Conservation (phyloP, 2,113 vertebrate genomes). For the Daubentonia madagascariensis region DNA sequence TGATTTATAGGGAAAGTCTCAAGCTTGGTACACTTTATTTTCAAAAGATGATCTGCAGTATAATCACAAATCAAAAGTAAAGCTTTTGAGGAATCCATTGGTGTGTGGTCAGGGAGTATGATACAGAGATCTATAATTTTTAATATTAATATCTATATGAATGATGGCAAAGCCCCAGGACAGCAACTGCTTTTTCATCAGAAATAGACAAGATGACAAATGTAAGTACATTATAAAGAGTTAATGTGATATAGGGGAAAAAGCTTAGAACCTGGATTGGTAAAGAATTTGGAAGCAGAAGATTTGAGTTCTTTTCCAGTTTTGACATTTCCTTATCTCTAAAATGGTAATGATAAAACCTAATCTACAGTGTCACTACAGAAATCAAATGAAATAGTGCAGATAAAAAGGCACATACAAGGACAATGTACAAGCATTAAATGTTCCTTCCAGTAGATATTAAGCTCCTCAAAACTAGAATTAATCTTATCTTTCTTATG, state of each 20-base stretch:
- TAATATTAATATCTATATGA: neutral
- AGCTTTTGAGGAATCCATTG: neutral
- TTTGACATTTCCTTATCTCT: conserved; percentile 16
- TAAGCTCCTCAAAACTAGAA: neutral
- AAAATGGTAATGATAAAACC: conserved; percentile 26
- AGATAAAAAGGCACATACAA: neutral
- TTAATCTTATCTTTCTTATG: neutral
- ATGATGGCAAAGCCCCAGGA: neutral
- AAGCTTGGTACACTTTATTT: conserved; percentile 8
- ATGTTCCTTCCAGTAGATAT: neutral
- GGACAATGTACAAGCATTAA: neutral
- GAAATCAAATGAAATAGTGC: neutral
- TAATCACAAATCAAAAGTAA: conserved; percentile 44
- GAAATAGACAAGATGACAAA: conserved; percentile 11
- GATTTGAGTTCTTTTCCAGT: neutral
- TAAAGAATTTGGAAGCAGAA: neutral
- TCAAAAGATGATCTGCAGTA: neutral
- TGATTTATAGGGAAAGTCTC: neutral
- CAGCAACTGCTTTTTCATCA: neutral
- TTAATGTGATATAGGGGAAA: neutral
- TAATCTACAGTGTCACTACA: neutral
- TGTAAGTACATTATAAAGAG: neutral
- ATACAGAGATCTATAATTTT: neutral
- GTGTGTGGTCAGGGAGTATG: neutral
- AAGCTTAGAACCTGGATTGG: neutral